phyloP scores from a whole-genome alignment of 2,113 vertebrate genomes.

The Egretta garzetta region DNA sequence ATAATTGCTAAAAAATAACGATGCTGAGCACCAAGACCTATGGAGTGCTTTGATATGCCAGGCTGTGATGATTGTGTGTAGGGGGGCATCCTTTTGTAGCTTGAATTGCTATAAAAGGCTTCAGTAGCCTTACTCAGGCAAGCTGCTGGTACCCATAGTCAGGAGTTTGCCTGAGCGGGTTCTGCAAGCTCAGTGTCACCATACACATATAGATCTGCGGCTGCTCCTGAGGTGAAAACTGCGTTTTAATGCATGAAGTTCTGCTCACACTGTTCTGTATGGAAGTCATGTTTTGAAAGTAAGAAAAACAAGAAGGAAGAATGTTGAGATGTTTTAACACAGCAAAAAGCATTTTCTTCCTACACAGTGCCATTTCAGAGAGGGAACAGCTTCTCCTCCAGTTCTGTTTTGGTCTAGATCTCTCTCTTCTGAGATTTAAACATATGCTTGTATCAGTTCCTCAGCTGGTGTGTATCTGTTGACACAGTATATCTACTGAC shows the following conservation, averaged over 20 bases:
- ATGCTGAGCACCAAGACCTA: not conserved
- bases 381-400: constrained; percentile 1
- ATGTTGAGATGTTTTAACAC: constrained; percentile 32
- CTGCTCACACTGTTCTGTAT: not conserved
- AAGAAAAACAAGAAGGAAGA: not conserved
- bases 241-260: not conserved
- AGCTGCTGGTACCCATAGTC: rapidly evolving
- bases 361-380: constrained; percentile 37
- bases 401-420: constrained; percentile 59
- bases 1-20: constrained; percentile 13
- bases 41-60: not conserved
- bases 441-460: constrained; percentile 17
- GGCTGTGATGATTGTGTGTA: not conserved
- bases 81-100: not conserved
- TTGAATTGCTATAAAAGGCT: constrained; percentile 15
- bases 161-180: not conserved
- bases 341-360: constrained; percentile 49
- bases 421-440: constrained; percentile 56
- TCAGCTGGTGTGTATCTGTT: constrained; percentile 39
- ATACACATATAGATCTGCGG: not conserved
- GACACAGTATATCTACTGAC: not conserved
- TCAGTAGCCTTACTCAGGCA: not conserved
- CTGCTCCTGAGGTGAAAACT: not conserved
- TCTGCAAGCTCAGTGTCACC: not conserved
- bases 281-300: constrained; percentile 15